These are phyloP conservation scores for Polyergus mexicanus DNA, from an alignment of 1,140 invertebrate genomes.

Conservation along the genomic window DNA sequence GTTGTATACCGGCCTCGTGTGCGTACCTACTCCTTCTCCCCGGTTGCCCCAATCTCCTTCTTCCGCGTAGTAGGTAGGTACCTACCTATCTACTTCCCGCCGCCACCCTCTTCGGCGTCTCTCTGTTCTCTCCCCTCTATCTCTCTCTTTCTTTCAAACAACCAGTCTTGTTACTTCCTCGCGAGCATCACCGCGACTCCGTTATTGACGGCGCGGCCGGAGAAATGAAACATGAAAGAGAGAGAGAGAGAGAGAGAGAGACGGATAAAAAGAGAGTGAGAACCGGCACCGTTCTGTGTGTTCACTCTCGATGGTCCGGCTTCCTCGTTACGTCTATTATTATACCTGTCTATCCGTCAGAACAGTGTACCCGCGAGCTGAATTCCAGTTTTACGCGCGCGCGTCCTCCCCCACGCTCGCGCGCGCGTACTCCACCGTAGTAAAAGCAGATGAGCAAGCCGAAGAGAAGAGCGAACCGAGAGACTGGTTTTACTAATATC, in stretches of 20 bases:
- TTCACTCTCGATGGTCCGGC: conserved; percentile 73
- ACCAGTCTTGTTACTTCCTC: conserved; percentile 37
- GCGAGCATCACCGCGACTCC: conserved; percentile 50
- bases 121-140: conserved; percentile 19
- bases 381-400: conserved; percentile 83
- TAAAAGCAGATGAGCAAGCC: conserved; percentile 69
- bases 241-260: conserved; percentile 47
- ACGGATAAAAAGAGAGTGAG: conserved; percentile 30
- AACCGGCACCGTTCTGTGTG: conserved; percentile 26
- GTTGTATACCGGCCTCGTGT: conserved; percentile 80
- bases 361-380: conserved; percentile 69
- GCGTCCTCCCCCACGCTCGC: conserved; percentile 67
- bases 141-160: conserved; percentile 34
- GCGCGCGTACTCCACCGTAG: conserved; percentile 34
- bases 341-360: conserved; percentile 82
- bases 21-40: conserved; percentile 81
- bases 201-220: conserved; percentile 45
- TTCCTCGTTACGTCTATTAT: conserved; percentile 83
- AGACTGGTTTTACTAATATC: conserved; percentile 74
- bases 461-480: conserved; percentile 64
- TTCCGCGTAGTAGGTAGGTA: conserved; percentile 83
- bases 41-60: conserved; percentile 79
- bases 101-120: conserved; percentile 76
- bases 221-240: conserved; percentile 31
- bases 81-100: conserved; percentile 80